Evolutionary conservation across 2,113 vertebrate genomes (phyloP).

Genomic region (Oostethus manadensis): DNA sequence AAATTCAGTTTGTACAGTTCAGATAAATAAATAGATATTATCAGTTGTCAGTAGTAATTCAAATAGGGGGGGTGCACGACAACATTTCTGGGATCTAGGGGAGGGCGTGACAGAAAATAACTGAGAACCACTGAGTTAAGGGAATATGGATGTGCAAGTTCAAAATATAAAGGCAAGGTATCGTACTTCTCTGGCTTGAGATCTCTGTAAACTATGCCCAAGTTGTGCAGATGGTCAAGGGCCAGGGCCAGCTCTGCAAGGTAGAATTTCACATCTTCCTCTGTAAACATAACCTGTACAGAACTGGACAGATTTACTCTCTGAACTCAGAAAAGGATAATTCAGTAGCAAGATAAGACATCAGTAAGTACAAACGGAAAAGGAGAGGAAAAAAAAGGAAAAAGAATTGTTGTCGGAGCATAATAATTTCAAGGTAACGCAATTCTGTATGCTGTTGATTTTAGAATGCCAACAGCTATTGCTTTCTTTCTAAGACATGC

Average conservation of each 20-base stretch:
- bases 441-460: constrained; percentile 30
- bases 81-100: too few species aligned
- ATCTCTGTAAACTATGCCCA: constrained; percentile 99
- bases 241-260: constrained; percentile 98
- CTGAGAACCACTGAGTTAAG: too few species aligned
- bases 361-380: constrained; percentile 41
- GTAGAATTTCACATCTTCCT: constrained; percentile 99
- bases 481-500: constrained; percentile 41
- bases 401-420: constrained; percentile 40
- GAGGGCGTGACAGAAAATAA: too few species aligned
- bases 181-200: constrained; percentile 99
- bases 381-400: constrained; percentile 31
- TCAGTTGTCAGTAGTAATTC: too few species aligned
- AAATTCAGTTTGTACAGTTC: too few species aligned
- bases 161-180: constrained; percentile 6
- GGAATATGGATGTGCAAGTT: neutral
- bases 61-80: too few species aligned
- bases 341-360: constrained; percentile 46
- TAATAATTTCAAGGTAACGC: constrained; percentile 46
- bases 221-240: constrained; percentile 96
- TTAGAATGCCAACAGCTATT: constrained; percentile 38
- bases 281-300: constrained; percentile 99
- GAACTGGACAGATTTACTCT: constrained; percentile 95
- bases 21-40: too few species aligned
- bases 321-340: constrained; percentile 71